Evolutionary conservation across 2,797 vertebrate species (phyloP).

Genomic region (Geotrypetes seraphini): DNA sequence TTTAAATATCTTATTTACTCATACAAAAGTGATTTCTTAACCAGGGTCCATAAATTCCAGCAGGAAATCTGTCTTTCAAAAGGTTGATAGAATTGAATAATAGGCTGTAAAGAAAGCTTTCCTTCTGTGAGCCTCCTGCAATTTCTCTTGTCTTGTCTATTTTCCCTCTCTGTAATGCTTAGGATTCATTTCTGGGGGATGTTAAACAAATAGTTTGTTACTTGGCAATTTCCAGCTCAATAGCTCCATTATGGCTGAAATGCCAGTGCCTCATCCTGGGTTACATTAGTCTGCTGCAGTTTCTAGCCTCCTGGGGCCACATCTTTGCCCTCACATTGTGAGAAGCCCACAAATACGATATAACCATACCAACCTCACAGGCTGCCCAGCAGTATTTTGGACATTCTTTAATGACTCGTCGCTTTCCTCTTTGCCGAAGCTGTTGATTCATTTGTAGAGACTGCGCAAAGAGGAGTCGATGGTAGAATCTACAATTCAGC

Average conservation of each 20-base stretch:
- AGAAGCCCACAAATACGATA: constrained; percentile 7
- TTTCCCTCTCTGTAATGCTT: not conserved
- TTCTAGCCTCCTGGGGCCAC: not conserved
- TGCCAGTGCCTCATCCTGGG: constrained; percentile 9
- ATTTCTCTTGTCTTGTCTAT: not conserved
- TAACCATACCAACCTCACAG: not conserved
- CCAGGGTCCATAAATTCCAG: too few species aligned
- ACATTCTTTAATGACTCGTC: constrained; percentile 15
- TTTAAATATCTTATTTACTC: too few species aligned
- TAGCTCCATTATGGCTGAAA: not conserved
- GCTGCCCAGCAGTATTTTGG: not conserved
- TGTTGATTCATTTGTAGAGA: constrained; percentile 2
- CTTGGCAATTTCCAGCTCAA: constrained; percentile 26
- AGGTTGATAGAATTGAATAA: too few species aligned
- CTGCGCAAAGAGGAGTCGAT: constrained; percentile 3
- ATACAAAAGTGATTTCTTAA: too few species aligned
- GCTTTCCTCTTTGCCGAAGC: constrained; percentile 9
- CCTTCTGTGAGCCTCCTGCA: too few species aligned
- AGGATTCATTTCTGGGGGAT: not conserved
- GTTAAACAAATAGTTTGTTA: constrained; percentile 20
- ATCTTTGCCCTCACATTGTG: constrained; percentile 12
- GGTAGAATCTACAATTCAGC: not conserved
- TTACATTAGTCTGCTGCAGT: not conserved
- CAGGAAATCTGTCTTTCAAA: too few species aligned
- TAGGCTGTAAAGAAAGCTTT: too few species aligned